phyloP scores from a whole-genome alignment of 1,140 invertebrate species.

The Bombyx mandarina region DNA sequence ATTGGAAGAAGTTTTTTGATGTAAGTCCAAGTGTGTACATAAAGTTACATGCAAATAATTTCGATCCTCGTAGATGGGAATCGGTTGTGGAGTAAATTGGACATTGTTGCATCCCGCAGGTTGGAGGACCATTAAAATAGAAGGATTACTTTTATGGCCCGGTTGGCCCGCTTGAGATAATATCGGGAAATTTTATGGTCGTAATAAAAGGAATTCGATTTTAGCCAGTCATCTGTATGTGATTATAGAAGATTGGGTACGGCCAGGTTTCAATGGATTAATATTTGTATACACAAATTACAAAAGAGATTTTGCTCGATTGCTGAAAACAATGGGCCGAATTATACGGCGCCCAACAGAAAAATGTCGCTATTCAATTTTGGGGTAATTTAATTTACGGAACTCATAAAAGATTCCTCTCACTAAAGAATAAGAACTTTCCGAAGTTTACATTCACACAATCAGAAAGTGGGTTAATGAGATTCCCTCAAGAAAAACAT shows the following conservation, averaged over 20 bases:
- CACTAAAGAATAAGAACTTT: conserved; percentile 54
- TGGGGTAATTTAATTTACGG: conserved; percentile 36
- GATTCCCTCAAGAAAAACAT: conserved; percentile 69
- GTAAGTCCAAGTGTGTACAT: conserved; percentile 4
- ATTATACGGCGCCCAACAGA: no score
- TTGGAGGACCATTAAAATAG: conserved; percentile 63
- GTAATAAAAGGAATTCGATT: conserved; percentile 66
- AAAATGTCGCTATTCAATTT: conserved; percentile 12
- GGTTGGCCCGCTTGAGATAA: conserved; percentile 63
- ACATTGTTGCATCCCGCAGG: conserved; percentile 58
- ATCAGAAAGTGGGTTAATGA: conserved; percentile 69
- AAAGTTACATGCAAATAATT: conserved; percentile 13
- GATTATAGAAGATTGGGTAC: conserved; percentile 26
- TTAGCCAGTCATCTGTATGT: conserved; percentile 54
- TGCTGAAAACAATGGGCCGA: no score
- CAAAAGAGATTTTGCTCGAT: not conserved
- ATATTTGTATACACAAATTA: conserved; percentile 13
- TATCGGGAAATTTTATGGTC: conserved; percentile 65
- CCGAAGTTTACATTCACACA: conserved; percentile 63
- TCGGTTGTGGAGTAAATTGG: conserved; percentile 28
- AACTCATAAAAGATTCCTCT: conserved; percentile 38
- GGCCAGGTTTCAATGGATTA: conserved; percentile 3
- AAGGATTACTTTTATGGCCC: conserved; percentile 66
- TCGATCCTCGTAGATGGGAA: conserved; percentile 6
- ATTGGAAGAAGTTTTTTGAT: conserved; percentile 5